Evolutionary conservation across 2,797 vertebrate species (phyloP).

Genomic region (Craterocephalus amniculus): DNA sequence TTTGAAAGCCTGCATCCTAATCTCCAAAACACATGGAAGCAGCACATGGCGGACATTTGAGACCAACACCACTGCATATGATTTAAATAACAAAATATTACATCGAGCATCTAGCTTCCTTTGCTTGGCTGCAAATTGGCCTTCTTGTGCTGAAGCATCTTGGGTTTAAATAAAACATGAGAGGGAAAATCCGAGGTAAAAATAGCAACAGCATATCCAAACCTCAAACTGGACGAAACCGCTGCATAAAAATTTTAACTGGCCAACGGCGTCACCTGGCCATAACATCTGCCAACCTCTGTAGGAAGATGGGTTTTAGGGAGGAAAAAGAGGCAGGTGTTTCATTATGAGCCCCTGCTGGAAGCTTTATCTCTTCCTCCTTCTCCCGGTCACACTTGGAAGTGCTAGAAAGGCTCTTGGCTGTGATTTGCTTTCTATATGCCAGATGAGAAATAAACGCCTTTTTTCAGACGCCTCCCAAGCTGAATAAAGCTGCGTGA

Average conservation of each 20-base stretch:
- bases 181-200: slow-evolving; percentile 65
- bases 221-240: slow-evolving; percentile 42
- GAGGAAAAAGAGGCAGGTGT: slow-evolving; percentile 47
- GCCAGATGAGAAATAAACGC: slow-evolving; percentile 57
- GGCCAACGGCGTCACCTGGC: slow-evolving; percentile 48
- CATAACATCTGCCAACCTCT: slow-evolving; percentile 40
- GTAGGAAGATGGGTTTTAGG: slow-evolving; percentile 29
- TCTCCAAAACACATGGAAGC: slow-evolving; percentile 7
- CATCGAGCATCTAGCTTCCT: slow-evolving; percentile 44
- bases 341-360: slow-evolving; percentile 29
- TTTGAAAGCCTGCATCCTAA: neutral
- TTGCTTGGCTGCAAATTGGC: slow-evolving; percentile 47
- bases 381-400: slow-evolving; percentile 35
- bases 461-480: slow-evolving; percentile 51
- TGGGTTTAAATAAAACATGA: slow-evolving; percentile 78
- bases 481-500: slow-evolving; percentile 53
- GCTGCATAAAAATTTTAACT: slow-evolving; percentile 45
- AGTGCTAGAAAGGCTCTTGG: slow-evolving; percentile 53
- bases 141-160: slow-evolving; percentile 58
- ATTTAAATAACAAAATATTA: slow-evolving; percentile 16
- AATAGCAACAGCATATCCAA: slow-evolving; percentile 61
- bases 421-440: slow-evolving; percentile 53
- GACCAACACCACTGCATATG: slow-evolving; percentile 23
- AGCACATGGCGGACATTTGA: slow-evolving; percentile 27
- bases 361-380: slow-evolving; percentile 35